phyloP scores from a whole-genome alignment of 1,140 invertebrate genomes.

The Mactra quadrangularis region DNA sequence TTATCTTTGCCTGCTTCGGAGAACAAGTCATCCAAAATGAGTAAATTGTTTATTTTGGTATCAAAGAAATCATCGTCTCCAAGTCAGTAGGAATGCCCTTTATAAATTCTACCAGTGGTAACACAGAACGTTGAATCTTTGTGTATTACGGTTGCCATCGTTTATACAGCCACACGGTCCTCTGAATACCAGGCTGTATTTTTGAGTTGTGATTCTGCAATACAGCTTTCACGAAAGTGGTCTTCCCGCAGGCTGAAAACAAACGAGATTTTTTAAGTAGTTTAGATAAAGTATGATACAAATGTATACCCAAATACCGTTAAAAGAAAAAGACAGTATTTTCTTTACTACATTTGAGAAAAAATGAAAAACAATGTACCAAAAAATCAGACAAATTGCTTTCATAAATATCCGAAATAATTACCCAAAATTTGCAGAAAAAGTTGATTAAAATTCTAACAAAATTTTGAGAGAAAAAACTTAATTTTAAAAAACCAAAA shows the following conservation, averaged over 20 bases:
- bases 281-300: too few species aligned
- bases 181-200: constrained; percentile 4
- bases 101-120: constrained; percentile 32
- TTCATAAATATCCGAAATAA: too few species aligned
- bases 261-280: not conserved
- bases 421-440: not conserved
- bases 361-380: too few species aligned
- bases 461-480: not conserved
- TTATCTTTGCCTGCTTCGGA: too few species aligned
- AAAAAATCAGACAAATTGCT: too few species aligned
- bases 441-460: not conserved
- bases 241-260: too few species aligned
- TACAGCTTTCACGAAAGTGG: not conserved
- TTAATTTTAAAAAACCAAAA: not conserved
- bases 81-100: constrained; percentile 26
- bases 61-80: not conserved
- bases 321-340: too few species aligned
- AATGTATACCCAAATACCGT: too few species aligned
- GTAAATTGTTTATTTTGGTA: too few species aligned
- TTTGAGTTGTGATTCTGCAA: not conserved
- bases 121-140: constrained; percentile 2
- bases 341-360: too few species aligned
- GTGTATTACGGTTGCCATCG: constrained; percentile 35
- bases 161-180: constrained; percentile 16
- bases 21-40: too few species aligned